Evolutionary conservation across 1,140 invertebrate species (phyloP).

Genomic region (Ceratosolen solmsi): DNA sequence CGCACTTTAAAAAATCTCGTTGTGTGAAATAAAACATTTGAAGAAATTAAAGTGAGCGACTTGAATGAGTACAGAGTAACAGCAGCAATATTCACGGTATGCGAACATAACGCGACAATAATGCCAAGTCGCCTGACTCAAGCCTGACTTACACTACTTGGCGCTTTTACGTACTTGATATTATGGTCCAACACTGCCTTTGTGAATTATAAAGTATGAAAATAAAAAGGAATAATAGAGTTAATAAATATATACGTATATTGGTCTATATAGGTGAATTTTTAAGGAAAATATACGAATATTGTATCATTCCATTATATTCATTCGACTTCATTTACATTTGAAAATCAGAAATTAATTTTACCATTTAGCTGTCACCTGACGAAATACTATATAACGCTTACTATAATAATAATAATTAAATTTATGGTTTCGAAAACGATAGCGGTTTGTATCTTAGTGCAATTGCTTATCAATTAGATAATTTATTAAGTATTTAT

Average conservation of each 20-base stretch:
- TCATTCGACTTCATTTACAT: neutral
- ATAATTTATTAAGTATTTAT: too few species aligned
- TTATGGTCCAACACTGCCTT: neutral
- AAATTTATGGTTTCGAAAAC: too few species aligned
- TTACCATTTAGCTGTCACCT: too few species aligned
- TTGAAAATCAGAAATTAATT: too few species aligned
- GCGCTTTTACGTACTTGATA: neutral
- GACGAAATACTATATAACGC: too few species aligned
- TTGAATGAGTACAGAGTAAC: neutral
- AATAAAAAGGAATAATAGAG: neutral
- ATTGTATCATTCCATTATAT: neutral
- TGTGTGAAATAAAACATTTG: neutral
- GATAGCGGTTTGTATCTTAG: too few species aligned
- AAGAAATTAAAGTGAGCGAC: neutral
- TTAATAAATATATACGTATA: neutral
- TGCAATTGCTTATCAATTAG: too few species aligned
- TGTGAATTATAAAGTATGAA: neutral
- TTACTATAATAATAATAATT: too few species aligned
- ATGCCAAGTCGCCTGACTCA: neutral
- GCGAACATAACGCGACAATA: neutral
- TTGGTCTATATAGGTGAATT: neutral
- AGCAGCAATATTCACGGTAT: neutral
- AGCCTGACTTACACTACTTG: neutral
- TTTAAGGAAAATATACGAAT: neutral
- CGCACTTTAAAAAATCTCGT: neutral